Base-by-base conservation (phyloP, 2,113 vertebrate species). In the Tachycineta bicolor region DNA sequence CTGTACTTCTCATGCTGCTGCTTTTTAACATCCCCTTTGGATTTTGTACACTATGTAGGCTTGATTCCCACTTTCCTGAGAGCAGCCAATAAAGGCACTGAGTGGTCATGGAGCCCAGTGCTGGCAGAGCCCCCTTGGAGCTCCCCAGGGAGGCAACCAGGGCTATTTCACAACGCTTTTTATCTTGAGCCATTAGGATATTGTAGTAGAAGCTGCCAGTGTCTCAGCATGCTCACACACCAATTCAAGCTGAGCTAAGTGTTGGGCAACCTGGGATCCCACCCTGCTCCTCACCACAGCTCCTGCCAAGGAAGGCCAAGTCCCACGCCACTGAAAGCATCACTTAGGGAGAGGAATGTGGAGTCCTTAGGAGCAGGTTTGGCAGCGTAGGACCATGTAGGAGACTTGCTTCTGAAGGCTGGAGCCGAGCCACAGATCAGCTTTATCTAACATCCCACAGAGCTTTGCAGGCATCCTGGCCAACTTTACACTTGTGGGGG, bases 281-380 rank as follows among this genome's bases (percentile, higher is more conserved):
- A 5, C 60, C 47, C 79, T 1, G 5, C 25, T 76, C 70, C 76
- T 69, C 5, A 62, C n/a, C 46, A 14, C 1, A 0, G 63, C 49
- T 74, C 68, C 63, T 4, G 1, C 12, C 0, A 1, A 33, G 68
- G 33, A 81, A 31, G 39, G 33, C 5, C 0, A 62, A 53, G 52
- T 52, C 39, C 50, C 31, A 63, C 0, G 0, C 15, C 23, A 44
- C 0, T 52, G 70, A 33, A 70, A 90, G 68, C 1, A 0, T 28
- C 53, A 25, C 55, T 43, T n/a, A 17, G 58, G 49, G 65, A 76
- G 44, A 19, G 49, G 31, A 85, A 69, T 2, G 3, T 0, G 3
- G 34, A 71, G n/a, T 28, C 39, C 20, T 33, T 3, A 9, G 22
- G 46, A 33, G 20, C 26, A 41, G 69, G 21, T 49, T 47, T 67